Conservation (phyloP, 1,140 invertebrate species). For the Drosophila prosaltans region DNA sequence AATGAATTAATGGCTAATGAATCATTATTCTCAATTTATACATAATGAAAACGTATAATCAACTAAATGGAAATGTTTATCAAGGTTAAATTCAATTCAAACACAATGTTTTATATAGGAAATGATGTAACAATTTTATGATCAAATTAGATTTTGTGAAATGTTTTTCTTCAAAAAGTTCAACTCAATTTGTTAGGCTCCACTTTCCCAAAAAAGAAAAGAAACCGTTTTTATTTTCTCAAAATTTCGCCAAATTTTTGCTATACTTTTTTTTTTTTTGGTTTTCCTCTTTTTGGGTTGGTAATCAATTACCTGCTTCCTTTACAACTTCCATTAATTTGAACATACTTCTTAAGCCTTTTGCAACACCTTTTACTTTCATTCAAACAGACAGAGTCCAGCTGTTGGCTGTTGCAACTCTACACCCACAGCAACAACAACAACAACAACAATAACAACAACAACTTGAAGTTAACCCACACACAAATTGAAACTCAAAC, state of each 20-base stretch:
- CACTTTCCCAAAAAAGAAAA: too few relatives aligned
- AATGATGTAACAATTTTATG: background rate
- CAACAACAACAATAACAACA: slow-evolving; percentile 37
- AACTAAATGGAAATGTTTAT: slow-evolving; percentile 8
- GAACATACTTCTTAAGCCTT: slow-evolving; percentile 37
- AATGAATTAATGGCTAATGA: slow-evolving; percentile 12
- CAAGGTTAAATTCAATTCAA: slow-evolving; percentile 4
- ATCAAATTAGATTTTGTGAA: background rate
- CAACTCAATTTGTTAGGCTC: background rate
- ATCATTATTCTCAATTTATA: background rate
- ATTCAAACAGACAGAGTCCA: slow-evolving; percentile 52
- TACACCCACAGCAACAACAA: slow-evolving; percentile 33
- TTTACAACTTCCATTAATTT: slow-evolving; percentile 15
- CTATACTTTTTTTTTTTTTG: background rate
- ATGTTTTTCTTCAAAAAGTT: background rate
- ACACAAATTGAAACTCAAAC: slow-evolving; percentile 45
- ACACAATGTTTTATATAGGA: background rate
- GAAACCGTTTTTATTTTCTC: background rate
- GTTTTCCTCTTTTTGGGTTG: background rate
- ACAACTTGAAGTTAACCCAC: slow-evolving; percentile 53
- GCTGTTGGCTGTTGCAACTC: slow-evolving; percentile 48
- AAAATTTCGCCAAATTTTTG: background rate
- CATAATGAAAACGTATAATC: slow-evolving; percentile 2
- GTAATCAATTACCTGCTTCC: slow-evolving; percentile 18
- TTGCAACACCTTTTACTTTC: slow-evolving; percentile 76